These are phyloP conservation scores for Phacellophora camtschatica DNA, from an alignment of 30 jellyfish, hydroid and myxozoan genomes.

Conservation along the genomic window DNA sequence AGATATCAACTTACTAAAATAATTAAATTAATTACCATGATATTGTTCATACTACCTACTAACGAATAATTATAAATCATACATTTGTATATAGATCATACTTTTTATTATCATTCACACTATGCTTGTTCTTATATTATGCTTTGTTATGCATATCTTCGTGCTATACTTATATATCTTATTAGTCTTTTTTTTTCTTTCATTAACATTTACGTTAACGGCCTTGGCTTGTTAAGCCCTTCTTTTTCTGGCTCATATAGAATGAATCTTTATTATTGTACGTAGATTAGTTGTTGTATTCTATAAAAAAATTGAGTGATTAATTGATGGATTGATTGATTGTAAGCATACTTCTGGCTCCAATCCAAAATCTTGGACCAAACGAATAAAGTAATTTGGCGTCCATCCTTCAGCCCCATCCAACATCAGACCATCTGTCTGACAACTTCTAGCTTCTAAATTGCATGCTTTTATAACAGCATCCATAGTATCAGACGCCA, in stretches of 20 bases:
- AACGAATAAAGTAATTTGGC: conserved; percentile 66
- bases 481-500: conserved; percentile 96
- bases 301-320: neutral
- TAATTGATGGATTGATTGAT: neutral
- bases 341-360: conserved; percentile 77
- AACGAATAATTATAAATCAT: no score
- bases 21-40: no score
- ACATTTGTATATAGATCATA: neutral
- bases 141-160: neutral
- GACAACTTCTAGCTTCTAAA: conserved; percentile 32
- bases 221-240: no score
- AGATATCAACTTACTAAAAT: no score
- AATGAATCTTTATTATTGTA: neutral
- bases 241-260: neutral
- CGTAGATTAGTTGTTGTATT: no score
- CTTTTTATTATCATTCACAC: neutral
- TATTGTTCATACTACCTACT: no score
- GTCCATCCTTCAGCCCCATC: conserved; percentile 99
- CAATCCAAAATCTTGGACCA: conserved; percentile 88
- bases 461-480: conserved; percentile 55
- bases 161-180: no score
- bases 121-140: neutral
- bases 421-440: conserved; percentile 66
- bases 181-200: neutral
- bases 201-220: no score